Evolutionary conservation across 2,113 vertebrate species (phyloP), one percentile per base, ranked within the genome.

Genomic region (Lathamus discolor): DNA sequence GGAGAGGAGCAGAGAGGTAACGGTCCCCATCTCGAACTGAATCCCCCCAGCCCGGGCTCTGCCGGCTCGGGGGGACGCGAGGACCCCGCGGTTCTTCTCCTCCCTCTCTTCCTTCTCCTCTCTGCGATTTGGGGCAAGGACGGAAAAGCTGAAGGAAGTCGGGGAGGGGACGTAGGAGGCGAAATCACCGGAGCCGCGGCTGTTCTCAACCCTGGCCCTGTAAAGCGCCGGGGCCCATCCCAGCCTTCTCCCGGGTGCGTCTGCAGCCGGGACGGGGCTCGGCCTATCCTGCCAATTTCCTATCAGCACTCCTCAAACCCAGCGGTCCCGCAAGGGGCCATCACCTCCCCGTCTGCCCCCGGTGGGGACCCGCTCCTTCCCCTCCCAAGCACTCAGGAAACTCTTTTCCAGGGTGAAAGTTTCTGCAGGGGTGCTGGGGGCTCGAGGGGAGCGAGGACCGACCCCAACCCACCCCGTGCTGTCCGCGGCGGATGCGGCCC

Each of bases 381-480:
- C 28, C 54, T 37, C 19, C 12, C 54, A 31, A 91, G 70, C 62
- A 68, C 7, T 44, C 44, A 24, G n/a, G n/a, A 9, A 68, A 72
- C 75, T 61, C 6, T 84, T 90, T 61, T 43, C 33, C 20, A 1
- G 1, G 23, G 41, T 78, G 83, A 88, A 96, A 96, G 16, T 94
- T 96, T 88, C 43, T 48, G 13, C 48, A 11, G 82, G 19, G n/a
- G 7, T 8, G 57, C 22, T 33, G 69, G 12, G 19, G 20, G 15
- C 4, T n/a, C 13, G 39, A 44, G 11, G 27, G 35, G 33, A 15
- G 28, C 3, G 7, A 55, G 70, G 8, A 33, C 15, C 3, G 59
- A 73, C 25, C 76, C 41, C 54, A 37, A 4, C 6, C 1, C 9
- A 2, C 17, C 8, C 29, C 1, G 10, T 5, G 59, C 31, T 43